Conservation (phyloP, 2,888 invertebrate species). For the Tryphoninae sp. region DNA sequence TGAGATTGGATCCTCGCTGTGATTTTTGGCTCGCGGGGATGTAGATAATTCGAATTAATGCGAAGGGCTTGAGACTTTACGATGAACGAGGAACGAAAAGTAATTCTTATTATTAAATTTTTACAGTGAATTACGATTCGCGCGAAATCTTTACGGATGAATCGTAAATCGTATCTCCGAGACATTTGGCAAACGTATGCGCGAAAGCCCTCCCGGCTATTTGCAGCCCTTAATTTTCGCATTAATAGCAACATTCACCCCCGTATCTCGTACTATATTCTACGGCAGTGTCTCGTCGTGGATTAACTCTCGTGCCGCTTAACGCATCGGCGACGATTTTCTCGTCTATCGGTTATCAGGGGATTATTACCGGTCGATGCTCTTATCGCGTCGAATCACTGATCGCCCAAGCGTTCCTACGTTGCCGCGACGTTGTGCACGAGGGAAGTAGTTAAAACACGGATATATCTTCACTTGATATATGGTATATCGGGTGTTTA, state of each 20-base stretch:
- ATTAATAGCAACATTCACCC: background rate
- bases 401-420: constrained; percentile 9
- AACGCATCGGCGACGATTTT: constrained; percentile 27
- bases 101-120: too few species aligned
- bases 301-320: constrained; percentile 5
- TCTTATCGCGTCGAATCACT: constrained; percentile 25
- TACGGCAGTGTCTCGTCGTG: background rate
- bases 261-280: background rate
- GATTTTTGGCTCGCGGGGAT: too few species aligned
- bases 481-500: background rate
- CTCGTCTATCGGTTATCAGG: constrained; percentile 28
- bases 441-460: constrained; percentile 38
- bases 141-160: too few species aligned
- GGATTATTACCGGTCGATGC: background rate
- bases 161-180: too few species aligned
- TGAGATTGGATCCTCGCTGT: background rate
- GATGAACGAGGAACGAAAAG: too few species aligned
- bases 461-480: constrained; percentile 38
- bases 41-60: too few species aligned
- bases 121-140: too few species aligned
- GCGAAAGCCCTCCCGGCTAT: too few species aligned
- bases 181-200: too few species aligned
- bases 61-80: too few species aligned
- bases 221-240: too few species aligned
- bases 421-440: constrained; percentile 8